phyloP scores from a whole-genome alignment of 2,797 vertebrate species.

The Margarornis squamiger region DNA sequence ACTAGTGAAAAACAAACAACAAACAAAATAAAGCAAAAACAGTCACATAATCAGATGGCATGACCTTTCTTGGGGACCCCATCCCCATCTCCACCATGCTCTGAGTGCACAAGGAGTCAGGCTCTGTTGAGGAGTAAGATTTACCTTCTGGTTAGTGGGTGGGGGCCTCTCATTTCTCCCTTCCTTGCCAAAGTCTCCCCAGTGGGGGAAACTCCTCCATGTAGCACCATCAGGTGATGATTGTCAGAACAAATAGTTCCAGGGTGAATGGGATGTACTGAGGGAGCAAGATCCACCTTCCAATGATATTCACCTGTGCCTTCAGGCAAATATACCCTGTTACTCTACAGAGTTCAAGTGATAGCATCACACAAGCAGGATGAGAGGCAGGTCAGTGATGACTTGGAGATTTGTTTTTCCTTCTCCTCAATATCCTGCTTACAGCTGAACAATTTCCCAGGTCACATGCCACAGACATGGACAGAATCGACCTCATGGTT shows the following conservation, averaged over 20 bases:
- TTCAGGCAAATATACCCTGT: background rate
- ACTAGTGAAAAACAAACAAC: no score
- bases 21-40: background rate
- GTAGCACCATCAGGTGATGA: no score
- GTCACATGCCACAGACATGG: background rate
- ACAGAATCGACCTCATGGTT: background rate
- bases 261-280: background rate
- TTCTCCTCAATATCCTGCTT: background rate
- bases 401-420: background rate
- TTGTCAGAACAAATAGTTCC: background rate
- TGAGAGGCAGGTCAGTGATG: background rate
- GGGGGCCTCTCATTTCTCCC: rapidly evolving
- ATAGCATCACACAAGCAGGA: background rate
- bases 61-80: rapidly evolving
- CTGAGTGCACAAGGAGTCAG: no score
- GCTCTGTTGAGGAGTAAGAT: background rate
- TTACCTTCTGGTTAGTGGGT: background rate
- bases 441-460: background rate
- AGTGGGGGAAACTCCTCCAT: background rate
- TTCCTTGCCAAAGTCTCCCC: background rate
- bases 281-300: background rate
- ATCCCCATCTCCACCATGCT: background rate
- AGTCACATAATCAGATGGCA: background rate
- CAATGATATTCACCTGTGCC: background rate
- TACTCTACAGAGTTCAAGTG: background rate